These are phyloP conservation scores for Coenonympha glycerion DNA, from an alignment of 2,888 invertebrate species.

Conservation along the genomic window DNA sequence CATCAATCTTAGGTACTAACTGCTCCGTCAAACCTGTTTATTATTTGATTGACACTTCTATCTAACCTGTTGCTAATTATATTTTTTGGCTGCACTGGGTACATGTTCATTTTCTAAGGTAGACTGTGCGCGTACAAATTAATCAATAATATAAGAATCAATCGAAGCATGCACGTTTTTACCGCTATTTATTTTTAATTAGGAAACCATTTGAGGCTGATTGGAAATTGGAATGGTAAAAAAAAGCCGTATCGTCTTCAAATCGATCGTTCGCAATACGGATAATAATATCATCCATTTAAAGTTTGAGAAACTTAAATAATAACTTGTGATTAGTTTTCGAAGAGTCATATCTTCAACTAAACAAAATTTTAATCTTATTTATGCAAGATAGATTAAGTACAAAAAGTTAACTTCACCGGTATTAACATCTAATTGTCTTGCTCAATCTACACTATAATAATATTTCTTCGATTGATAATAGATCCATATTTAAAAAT, in stretches of 20 bases:
- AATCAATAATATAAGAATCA: slow-evolving; percentile 16
- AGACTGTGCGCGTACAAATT: slow-evolving; percentile 1
- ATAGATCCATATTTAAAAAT: too few species aligned
- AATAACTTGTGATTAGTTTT: too few species aligned
- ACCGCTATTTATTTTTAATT: slow-evolving; percentile 17
- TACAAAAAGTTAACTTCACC: too few species aligned
- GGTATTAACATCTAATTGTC: too few species aligned
- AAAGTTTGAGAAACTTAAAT: too few species aligned
- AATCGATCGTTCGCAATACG: neutral
- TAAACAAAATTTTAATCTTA: too few species aligned
- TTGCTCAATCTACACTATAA: too few species aligned
- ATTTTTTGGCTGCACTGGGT: neutral
- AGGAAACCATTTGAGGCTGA: slow-evolving; percentile 1
- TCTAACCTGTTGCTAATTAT: slow-evolving; percentile 3
- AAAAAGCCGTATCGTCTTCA: slow-evolving; percentile 1
- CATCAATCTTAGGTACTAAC: too few species aligned
- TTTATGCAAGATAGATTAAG: too few species aligned
- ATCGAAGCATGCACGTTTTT: slow-evolving; percentile 17
- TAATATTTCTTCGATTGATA: too few species aligned
- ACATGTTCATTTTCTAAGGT: slow-evolving; percentile 1
- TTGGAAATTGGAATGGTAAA: slow-evolving; percentile 12
- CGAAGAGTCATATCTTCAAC: too few species aligned
- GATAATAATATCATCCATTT: neutral
- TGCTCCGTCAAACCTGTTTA: slow-evolving; percentile 2
- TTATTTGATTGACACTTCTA: slow-evolving; percentile 13